phyloP scores from a whole-genome alignment of 2,113 vertebrate genomes.

The Corythoichthys haematopterus region DNA sequence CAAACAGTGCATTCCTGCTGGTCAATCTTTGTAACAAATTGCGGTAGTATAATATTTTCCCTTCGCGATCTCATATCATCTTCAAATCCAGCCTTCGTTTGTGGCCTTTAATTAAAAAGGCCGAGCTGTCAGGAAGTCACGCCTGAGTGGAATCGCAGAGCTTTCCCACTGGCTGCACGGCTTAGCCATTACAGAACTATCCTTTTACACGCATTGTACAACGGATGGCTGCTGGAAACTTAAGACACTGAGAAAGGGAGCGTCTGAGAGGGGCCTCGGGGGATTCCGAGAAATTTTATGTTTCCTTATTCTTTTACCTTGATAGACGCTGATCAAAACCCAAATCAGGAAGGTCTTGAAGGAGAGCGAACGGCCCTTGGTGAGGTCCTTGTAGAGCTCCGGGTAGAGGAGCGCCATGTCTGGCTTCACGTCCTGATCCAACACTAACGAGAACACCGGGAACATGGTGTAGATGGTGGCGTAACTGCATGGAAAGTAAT shows the following conservation, averaged over 20 bases:
- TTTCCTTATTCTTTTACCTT: constrained; percentile 57
- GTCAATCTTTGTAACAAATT: constrained; percentile 60
- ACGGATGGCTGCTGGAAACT: constrained; percentile 53
- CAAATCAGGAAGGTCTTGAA: constrained; percentile 81
- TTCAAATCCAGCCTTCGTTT: constrained; percentile 18
- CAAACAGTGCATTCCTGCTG: constrained; percentile 53
- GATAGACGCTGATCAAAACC: constrained; percentile 76
- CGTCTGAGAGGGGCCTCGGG: constrained; percentile 21
- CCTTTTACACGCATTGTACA: constrained; percentile 66
- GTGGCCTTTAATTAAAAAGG: constrained; percentile 69
- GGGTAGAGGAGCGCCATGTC: constrained; percentile 95
- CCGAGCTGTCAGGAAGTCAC: constrained; percentile 63
- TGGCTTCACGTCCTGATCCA: constrained; percentile 96
- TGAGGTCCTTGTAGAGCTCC: constrained; percentile 98
- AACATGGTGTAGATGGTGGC: constrained; percentile 99
- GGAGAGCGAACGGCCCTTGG: constrained; percentile 94
- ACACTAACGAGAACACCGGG: constrained; percentile 93
- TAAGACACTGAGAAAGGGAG: constrained; percentile 61
- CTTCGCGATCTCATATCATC: constrained; percentile 25
- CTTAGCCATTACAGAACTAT: constrained; percentile 65
- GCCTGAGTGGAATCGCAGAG: constrained; percentile 61
- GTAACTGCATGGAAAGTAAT: constrained; percentile 71
- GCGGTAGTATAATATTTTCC: constrained; percentile 42
- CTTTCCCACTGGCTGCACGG: constrained; percentile 62
- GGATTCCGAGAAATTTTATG: neutral